Evolutionary conservation across 2,797 vertebrate genomes (phyloP), one percentile per base, ranked within the genome.

Genomic region (Coluber constrictor): DNA sequence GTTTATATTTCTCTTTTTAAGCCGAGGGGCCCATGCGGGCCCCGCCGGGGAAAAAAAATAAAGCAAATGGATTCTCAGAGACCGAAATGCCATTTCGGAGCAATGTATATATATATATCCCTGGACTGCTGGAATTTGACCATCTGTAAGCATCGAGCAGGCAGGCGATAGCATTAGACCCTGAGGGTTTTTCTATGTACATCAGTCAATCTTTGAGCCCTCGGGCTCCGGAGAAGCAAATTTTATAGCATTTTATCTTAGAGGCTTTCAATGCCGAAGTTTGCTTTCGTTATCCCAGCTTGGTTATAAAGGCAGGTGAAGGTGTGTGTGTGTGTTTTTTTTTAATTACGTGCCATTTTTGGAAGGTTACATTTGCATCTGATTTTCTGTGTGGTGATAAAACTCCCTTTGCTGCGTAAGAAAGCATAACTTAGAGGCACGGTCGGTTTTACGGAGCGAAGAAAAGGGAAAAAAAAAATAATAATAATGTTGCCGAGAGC

Each of bases 351-450:
- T 43, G 91, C 91, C n/a, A 47, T 8, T 88, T 90, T 93, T 27
- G 96, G 97, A 97, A 97, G 97, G 97, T 97, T 97, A 97, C 92
- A 96, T 97, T 95, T 95, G 95, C 93, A 90, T 93, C 93, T 37
- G 0, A 2, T 90, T 90, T 94, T 94, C 92, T 1, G 32, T 1
- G 29, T 15, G 0, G 3, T 74, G 57, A 29, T 9, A 12, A 56
- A 1, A 0, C 18, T 74, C 61, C 79, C 79, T 91, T n/a, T 5
- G 12, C 90, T 57, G 47, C 60, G 51, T n/a, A 70, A 29, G 56
- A 51, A 10, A 66, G 15, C 59, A 9, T 18, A 54, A 90, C 66
- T 55, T 27, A 51, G 25, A 18, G 66, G n/a, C n/a, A 37, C 13
- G 23, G 60, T 16, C 3, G n/a, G 9, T 87, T 59, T 25, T 25